These are phyloP conservation scores for Erpornis zantholeuca DNA, from an alignment of 2,113 vertebrate genomes.

Conservation along the genomic window DNA sequence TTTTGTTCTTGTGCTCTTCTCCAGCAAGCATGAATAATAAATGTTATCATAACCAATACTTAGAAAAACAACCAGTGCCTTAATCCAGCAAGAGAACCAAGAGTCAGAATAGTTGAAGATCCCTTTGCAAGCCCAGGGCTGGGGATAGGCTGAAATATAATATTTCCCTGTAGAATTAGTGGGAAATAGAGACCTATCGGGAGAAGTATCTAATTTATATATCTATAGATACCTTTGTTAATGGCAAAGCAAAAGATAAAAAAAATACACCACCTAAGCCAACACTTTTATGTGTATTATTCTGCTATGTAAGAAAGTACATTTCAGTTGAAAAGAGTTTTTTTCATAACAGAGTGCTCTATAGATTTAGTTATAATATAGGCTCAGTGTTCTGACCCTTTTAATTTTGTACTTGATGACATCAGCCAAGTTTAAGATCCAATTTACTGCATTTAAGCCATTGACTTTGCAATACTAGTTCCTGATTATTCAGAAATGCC, in stretches of 20 bases:
- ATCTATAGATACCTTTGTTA: neutral
- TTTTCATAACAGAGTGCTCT: neutral
- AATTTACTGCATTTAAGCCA: constrained; percentile 11
- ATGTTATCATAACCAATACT: neutral
- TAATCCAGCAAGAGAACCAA: neutral
- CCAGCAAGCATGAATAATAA: neutral
- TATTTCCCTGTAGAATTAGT: neutral
- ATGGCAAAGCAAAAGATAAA: neutral
- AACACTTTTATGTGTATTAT: neutral
- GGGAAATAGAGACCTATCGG: neutral
- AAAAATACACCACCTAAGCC: neutral
- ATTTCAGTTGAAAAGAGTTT: neutral
- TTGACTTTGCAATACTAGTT: neutral
- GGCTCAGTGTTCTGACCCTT: neutral
- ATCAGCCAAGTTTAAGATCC: constrained; percentile 9
- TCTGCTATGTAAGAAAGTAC: neutral
- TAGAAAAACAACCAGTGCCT: neutral
- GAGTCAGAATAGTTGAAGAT: neutral
- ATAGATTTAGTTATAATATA: neutral
- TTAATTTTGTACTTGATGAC: neutral
- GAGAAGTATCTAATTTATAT: neutral
- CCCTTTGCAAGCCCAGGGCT: neutral
- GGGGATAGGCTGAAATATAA: neutral
- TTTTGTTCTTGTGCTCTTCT: neutral
- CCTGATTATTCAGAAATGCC: constrained; percentile 43